Base-by-base conservation (phyloP, 2,113 vertebrate genomes). In the Burhinus bistriatus region DNA sequence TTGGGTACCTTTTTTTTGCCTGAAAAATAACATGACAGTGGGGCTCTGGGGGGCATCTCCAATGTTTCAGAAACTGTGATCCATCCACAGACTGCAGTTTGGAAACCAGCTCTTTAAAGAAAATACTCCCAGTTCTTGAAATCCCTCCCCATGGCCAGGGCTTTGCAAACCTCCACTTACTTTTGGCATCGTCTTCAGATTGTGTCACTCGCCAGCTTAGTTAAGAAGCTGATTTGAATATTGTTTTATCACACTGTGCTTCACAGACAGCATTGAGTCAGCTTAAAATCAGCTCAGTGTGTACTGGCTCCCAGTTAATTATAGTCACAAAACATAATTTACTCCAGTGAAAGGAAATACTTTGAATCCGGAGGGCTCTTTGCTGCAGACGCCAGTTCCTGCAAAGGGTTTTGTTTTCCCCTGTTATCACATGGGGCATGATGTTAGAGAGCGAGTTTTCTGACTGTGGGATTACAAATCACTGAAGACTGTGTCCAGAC, bases 261-360 rank as follows among this genome's bases (percentile, higher is more conserved):
- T 94, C 47, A 12, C 92, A 96, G 95, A 96, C 96, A 95, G 93
- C 93, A 58, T 92, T 95, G 97, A 97, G 95, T 97, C 95, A 97
- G 97, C 96, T 93, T 40, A 61, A 92, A 96, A 86, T 93, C 93
- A 96, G 93, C 54, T 8, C 90, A 88, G 90, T 94, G 92, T 92
- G 79, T 86, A 70, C 90, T 96, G 95, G 78, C 96, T 97, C 85
- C 92, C 95, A 85, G 93, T 96, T 97, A 96, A 96, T 96, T 95
- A 96, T 83, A 95, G 93, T 81, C 92, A 94, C 77, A 86, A 96
- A 95, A 61, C 85, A 88, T 77, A 70, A 93, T 96, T 97, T 92
- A 83, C 90, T 95, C 88, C 9, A 23, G 71, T 49, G 55, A 94
- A 90, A 92, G 92, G 95, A 90, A 95, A 92, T n/a, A 20, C 92